Conservation (phyloP, 1,140 invertebrate species). For the Solenopsis fugax region DNA sequence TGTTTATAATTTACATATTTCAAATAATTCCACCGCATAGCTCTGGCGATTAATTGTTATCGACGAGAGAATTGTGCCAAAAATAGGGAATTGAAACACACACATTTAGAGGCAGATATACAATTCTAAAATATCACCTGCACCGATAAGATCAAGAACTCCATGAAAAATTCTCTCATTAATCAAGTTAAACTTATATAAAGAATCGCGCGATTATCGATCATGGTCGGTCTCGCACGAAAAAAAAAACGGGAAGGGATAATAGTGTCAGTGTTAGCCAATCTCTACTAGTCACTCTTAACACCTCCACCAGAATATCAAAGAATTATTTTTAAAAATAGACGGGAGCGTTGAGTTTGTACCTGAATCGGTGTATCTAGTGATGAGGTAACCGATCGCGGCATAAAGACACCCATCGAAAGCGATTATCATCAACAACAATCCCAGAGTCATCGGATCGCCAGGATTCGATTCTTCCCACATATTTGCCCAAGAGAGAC, state of each 20-base stretch:
- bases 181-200: background rate
- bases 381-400: constrained; percentile 80
- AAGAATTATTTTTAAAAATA: constrained; percentile 29
- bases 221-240: background rate
- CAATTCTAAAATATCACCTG: background rate
- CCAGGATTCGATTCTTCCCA: constrained; percentile 85
- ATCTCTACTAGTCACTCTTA: constrained; percentile 20
- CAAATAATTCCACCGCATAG: background rate
- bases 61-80: constrained; percentile 20
- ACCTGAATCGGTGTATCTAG: constrained; percentile 83
- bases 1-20: background rate
- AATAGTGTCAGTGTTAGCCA: constrained; percentile 39
- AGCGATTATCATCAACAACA: constrained; percentile 81
- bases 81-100: background rate
- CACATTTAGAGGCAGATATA: constrained; percentile 20
- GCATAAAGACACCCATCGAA: constrained; percentile 83
- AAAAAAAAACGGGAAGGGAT: background rate
- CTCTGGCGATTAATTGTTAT: constrained; percentile 55
- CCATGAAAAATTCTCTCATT: background rate
- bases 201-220: background rate
- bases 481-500: constrained; percentile 85
- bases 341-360: constrained; percentile 10
- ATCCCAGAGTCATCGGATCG: constrained; percentile 86
- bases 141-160: constrained; percentile 22
- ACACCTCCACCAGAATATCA: constrained; percentile 67